Evolutionary conservation across 1,140 invertebrate genomes (phyloP), one percentile per base, ranked within the genome.

Genomic region (Bursaphelenchus mucronatus): DNA sequence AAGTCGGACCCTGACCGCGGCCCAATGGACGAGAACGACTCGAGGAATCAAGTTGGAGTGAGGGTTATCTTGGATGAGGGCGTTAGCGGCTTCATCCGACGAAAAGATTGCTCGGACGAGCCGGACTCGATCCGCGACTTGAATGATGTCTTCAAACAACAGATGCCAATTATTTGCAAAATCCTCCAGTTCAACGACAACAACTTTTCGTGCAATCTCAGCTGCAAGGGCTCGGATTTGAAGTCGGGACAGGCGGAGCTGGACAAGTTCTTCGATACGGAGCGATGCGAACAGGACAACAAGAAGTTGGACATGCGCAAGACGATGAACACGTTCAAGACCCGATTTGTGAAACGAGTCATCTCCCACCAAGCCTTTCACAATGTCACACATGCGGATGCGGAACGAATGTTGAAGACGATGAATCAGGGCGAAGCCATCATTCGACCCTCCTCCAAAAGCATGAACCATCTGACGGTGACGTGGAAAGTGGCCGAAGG

Each of bases 291-390:
- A 65, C 30, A 65, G 66, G 8, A 49, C 46, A 53, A 53, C 53
- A 6, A 21, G 53, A 53, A 75, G 65, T 39, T 45, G 49, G n/a
- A 30, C 19, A 13, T 63, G 53, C 46, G 56, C 15, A 55, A 55
- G 43, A 30, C 15, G 51, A 49, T 58, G 63, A 59, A 30, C 30
- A 61, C 49, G 52, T 39, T 15, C 21, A 41, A 57, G 61, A 55
- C 17, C 30, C 73, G 30, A 13, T 80, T 71, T 81, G 89, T 94
- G 0, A 97, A 96, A 74, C 86, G 96, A 8, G 93, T 98, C 0
- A 98, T 98, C 63, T 90, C 94, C 15, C 96, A 99, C 86, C 94
- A 93, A 0, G 88, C 90, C 0, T 99, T 98, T 84, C 90, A 96
- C 71, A 99, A 99, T 81, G 92, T 97, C 67, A 90, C 90, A 10